Evolutionary conservation across 2,888 invertebrate genomes (phyloP), one percentile per base, ranked within the genome.

Genomic region (Galerucella calmariensis): DNA sequence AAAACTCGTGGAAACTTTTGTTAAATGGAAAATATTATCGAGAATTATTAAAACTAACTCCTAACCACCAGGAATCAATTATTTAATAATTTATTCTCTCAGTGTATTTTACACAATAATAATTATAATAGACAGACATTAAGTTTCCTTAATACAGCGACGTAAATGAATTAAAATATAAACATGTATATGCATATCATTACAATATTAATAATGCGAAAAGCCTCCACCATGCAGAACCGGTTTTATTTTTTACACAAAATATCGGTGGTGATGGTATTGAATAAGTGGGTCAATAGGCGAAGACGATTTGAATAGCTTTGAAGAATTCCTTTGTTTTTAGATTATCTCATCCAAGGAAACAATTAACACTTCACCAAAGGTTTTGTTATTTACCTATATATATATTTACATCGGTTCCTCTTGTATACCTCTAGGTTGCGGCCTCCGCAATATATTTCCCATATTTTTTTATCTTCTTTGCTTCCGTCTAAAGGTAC

Each of bases 121-220:
- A 51, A 51, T 56, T 20, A 56, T 20, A 3, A 20, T n/a, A n/a
- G 53, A 10, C 16, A 20, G 12, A 41, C 8, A 58, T 20, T 27
- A 58, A 41, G n/a, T 48, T 59, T 24, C 44, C 27, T 48, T 14
- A 48, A 61, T 69, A 59, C 14, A n/a, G 20, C 12, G 10, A 44
- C 4, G 41, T 14, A 41, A 20, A 65, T 35, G 35, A 67, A 67
- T 53, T 56, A 53, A 24, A 59, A 35, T 61, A 61, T 20, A 56
- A 61, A 61, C 61, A 61, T n/a, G 61, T 61, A 61, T 35, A 8
- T 27, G 14, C 35, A 27, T 35, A 61, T 8, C 61, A 61, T 61
- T 61, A 61, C 12, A 11, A 61, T 61, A 61, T 61, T 14, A 61
- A 20, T 61, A 35, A 61, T 61, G 35, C 35, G 2, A 61, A 61